Percentiles rank a stretch among this genome's conserved stretches.
phyloP scores from a whole-genome alignment of 2,797 vertebrate genomes.

The Erithacus rubecula region DNA sequence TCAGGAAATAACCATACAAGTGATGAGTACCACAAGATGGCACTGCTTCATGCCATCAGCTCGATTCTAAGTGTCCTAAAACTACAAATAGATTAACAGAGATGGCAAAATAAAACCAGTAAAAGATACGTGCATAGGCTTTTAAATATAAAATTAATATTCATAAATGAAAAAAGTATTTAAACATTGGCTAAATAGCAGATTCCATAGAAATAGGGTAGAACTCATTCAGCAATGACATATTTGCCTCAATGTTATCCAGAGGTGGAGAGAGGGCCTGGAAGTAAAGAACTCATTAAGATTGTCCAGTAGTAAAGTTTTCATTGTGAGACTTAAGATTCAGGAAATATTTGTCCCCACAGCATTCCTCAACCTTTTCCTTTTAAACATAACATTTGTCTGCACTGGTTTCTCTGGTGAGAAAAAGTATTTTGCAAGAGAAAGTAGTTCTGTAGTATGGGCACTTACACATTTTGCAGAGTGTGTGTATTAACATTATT shows the following conservation, averaged over 20 bases:
- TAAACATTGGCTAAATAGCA: neutral
- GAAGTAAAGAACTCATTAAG: neutral
- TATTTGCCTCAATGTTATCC: neutral
- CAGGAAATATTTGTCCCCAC: neutral
- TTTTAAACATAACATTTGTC: neutral
- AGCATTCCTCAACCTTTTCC: neutral
- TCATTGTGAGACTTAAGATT: neutral
- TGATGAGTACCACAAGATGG: constrained; percentile 55
- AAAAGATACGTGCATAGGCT: neutral
- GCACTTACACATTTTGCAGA: neutral
- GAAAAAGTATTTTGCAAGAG: neutral
- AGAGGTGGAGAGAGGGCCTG: neutral
- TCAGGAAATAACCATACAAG: neutral
- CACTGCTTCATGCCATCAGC: neutral
- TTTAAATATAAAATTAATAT: neutral
- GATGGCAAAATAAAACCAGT: neutral
- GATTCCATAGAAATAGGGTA: neutral
- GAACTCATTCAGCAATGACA: neutral
- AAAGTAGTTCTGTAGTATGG: neutral
- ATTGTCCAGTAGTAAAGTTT: neutral
- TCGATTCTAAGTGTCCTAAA: neutral
- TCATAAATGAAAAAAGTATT: neutral
- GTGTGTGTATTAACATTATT: neutral
- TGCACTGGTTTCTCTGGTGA: neutral
- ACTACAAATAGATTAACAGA: neutral